These are phyloP conservation scores for Babyrousa celebensis DNA, from an alignment of 2,797 vertebrate genomes.

Conservation along the genomic window DNA sequence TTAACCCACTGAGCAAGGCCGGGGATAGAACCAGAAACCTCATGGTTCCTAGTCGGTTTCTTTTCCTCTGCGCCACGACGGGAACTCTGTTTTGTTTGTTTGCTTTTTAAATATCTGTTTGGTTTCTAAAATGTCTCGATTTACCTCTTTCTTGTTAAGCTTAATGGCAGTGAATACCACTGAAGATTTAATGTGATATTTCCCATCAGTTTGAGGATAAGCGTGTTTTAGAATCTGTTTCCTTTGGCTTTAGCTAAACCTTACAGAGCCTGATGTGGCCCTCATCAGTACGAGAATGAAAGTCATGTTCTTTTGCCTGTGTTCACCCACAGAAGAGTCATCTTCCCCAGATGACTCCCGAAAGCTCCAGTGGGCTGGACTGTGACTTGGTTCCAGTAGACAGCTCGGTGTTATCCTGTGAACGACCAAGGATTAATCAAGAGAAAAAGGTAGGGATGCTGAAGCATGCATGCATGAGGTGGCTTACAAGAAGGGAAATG, in stretches of 20 bases:
- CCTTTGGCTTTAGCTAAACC: background rate
- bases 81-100: too few species aligned
- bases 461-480: background rate
- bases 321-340: background rate
- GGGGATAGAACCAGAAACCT: too few species aligned
- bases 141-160: background rate
- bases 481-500: background rate
- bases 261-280: background rate
- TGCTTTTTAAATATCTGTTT: background rate
- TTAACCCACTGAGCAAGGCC: too few species aligned
- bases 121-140: conserved; percentile 58
- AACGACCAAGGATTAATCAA: background rate
- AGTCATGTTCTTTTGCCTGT: background rate
- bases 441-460: background rate
- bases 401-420: conserved; percentile 1
- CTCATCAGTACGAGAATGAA: background rate
- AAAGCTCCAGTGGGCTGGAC: background rate
- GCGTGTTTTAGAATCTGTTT: conserved; percentile 54
- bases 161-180: conserved; percentile 21
- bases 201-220: conserved; percentile 24
- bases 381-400: background rate
- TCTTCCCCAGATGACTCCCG: background rate
- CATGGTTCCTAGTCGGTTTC: too few species aligned
- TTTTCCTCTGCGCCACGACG: too few species aligned
- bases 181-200: conserved; percentile 38